Evolutionary conservation across 2,797 vertebrate genomes (phyloP).

Genomic region (Peromyscus nudipes): DNA sequence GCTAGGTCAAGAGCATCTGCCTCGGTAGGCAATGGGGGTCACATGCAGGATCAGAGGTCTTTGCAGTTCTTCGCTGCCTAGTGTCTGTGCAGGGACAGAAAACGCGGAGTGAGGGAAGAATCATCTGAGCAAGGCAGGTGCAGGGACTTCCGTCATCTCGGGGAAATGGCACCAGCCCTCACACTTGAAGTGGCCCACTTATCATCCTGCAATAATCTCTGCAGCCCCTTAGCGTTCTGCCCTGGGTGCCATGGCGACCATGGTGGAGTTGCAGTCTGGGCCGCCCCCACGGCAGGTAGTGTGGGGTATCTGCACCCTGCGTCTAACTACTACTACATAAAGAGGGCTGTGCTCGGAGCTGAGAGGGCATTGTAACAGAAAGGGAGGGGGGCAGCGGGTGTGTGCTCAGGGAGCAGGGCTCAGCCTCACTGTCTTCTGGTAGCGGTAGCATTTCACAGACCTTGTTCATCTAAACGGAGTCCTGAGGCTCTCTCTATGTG

Average conservation of each 20-base stretch:
- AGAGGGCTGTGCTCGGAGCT: neutral
- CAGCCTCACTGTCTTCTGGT: neutral
- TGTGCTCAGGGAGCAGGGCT: rapidly evolving
- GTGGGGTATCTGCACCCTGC: neutral
- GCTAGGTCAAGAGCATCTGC: neutral
- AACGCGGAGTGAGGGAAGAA: conserved; percentile 60
- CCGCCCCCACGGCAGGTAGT: conserved; percentile 26
- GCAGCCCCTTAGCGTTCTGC: conserved; percentile 75
- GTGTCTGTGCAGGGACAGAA: conserved; percentile 43
- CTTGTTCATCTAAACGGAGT: neutral
- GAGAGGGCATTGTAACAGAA: neutral
- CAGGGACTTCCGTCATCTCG: conserved; percentile 82
- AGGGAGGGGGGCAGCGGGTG: neutral
- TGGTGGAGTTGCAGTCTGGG: rapidly evolving
- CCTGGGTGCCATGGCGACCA: conserved; percentile 54
- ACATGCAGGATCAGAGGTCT: rapidly evolving
- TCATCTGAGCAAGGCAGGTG: conserved; percentile 79
- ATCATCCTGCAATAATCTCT: conserved; percentile 56
- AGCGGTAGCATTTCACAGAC: neutral
- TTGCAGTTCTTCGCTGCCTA: neutral
- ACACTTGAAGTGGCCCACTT: conserved; percentile 82
- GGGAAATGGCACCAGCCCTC: conserved; percentile 56
- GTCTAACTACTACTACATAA: neutral
- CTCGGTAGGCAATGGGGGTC: neutral
- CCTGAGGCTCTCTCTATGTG: neutral